Base-by-base conservation (phyloP, 2,113 vertebrate genomes). In the Chascanopsetta lugubris region DNA sequence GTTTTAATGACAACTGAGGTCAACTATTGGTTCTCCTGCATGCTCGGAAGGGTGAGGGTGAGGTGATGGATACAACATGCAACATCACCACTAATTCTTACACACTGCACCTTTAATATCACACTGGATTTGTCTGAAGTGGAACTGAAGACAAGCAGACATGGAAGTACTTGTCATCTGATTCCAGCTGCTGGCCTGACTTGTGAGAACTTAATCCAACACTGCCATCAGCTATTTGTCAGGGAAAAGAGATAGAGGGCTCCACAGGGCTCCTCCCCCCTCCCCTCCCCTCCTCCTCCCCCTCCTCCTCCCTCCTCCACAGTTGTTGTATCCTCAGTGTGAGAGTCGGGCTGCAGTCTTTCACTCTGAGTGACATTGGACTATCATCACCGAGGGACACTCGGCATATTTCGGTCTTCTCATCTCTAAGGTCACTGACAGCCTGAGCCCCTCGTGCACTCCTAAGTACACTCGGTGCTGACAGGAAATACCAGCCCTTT, bases 211-310 rank as follows among this genome's bases (percentile, higher is more conserved):
- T 75, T 71, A 82, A 87, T 87, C 72, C 75, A 72, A 69, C 53
- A 29, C 71, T 77, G 86, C 82, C 80, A 85, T 76, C 66, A 72
- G 69, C 74, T 70, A 78, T 88, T 86, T 85, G 82, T 80, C 75
- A 80, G 53, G 61, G 12, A 49, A 45, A 63, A 50, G 54, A 76
- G 67, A 77, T 22, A 32, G 54, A 79, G 25, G 51, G 38, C 62
- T 66, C 61, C 22, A 24, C 58, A 36, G 62, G 55, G 46, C 40
- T 30, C 61, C 70, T 27, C 13, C 26, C 48, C 2, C 66, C 38
- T 61, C 34, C 59, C 47, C 45, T n/a, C 30, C 61, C 70, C 50
- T 32, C 66, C 59, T 50, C 40, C 36, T 63, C 70, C 50, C 13
- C 26, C 48, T 5, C 66, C 38, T 61, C 34, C 59, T 50, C 45